Percentiles rank a stretch among this genome's conserved stretches.
Evolutionary conservation across 2,797 vertebrate genomes (phyloP).

Genomic region (Centroberyx gerrardi): DNA sequence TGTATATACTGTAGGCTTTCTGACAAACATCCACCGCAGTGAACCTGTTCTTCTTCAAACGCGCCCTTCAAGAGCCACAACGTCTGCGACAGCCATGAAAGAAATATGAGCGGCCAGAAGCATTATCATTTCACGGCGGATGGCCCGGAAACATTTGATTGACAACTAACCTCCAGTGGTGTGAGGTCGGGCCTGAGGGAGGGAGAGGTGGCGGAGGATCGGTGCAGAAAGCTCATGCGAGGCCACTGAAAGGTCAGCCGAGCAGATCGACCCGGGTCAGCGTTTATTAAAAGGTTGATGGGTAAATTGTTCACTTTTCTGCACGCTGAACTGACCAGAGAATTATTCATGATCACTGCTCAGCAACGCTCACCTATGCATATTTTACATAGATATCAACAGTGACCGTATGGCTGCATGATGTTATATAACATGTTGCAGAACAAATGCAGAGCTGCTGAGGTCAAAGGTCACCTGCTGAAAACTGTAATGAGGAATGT

Average conservation of each 20-base stretch:
- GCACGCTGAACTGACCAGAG: slow-evolving; percentile 1
- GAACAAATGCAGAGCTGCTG: no score
- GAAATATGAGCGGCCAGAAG: slow-evolving; percentile 31
- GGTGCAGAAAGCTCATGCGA: slow-evolving; percentile 25
- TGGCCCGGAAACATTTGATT: slow-evolving; percentile 55
- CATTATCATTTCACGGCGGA: slow-evolving; percentile 50
- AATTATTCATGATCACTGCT: slow-evolving; percentile 47
- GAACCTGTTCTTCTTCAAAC: slow-evolving; percentile 20
- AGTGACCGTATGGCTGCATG: slow-evolving; percentile 5
- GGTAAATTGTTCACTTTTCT: slow-evolving; percentile 21
- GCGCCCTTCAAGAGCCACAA: slow-evolving; percentile 37
- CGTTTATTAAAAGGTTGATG: slow-evolving; percentile 1
- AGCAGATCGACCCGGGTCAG: neutral
- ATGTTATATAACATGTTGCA: slow-evolving; percentile 42
- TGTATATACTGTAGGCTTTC: no score
- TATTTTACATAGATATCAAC: slow-evolving; percentile 1
- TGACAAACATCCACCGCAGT: neutral
- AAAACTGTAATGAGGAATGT: no score
- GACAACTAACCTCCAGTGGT: slow-evolving; percentile 52
- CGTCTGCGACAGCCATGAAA: slow-evolving; percentile 48
- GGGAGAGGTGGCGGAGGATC: slow-evolving; percentile 33
- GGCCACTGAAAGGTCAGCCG: slow-evolving; percentile 9
- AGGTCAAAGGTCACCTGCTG: no score
- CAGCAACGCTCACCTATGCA: slow-evolving; percentile 32
- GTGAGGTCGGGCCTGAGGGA: slow-evolving; percentile 40